phyloP scores from a whole-genome alignment of 92 coral and sea anemone genomes.

The Siderastrea siderea region DNA sequence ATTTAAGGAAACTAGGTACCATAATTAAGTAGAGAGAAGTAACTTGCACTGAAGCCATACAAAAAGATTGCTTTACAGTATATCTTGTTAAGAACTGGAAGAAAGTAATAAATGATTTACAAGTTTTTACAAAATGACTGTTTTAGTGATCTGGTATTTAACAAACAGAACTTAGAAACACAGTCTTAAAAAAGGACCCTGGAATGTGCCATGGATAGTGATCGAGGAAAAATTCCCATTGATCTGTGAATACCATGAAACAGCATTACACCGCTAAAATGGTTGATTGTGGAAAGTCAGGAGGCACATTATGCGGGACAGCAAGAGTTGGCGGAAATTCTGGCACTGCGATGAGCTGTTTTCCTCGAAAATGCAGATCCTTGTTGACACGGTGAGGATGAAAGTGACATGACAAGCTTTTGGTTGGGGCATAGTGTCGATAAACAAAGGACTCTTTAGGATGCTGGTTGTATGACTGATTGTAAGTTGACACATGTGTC shows the following conservation, averaged over 20 bases:
- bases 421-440: conserved; percentile 82
- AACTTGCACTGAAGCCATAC: too few species aligned
- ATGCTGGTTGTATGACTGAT: conserved; percentile 79
- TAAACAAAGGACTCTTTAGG: conserved; percentile 74
- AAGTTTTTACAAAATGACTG: too few species aligned
- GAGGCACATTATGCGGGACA: conserved; percentile 56
- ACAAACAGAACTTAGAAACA: too few species aligned
- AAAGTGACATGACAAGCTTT: conserved; percentile 87
- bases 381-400: conserved; percentile 94
- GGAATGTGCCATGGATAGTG: too few species aligned
- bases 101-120: too few species aligned
- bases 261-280: conserved; percentile 13
- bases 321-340: conserved; percentile 86
- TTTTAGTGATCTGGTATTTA: too few species aligned
- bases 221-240: too few species aligned
- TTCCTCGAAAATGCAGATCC: conserved; percentile 87
- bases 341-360: conserved; percentile 73
- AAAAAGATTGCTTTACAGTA: too few species aligned
- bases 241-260: neutral
- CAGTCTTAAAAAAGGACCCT: too few species aligned
- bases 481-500: conserved; percentile 82
- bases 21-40: too few species aligned
- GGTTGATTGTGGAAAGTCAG: conserved; percentile 55
- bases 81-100: too few species aligned
- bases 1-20: too few species aligned